Percentiles rank a stretch among this genome's conserved stretches.
These are phyloP conservation scores for Cephus sareptanus DNA, from an alignment of 2,888 invertebrate genomes.

Conservation along the genomic window DNA sequence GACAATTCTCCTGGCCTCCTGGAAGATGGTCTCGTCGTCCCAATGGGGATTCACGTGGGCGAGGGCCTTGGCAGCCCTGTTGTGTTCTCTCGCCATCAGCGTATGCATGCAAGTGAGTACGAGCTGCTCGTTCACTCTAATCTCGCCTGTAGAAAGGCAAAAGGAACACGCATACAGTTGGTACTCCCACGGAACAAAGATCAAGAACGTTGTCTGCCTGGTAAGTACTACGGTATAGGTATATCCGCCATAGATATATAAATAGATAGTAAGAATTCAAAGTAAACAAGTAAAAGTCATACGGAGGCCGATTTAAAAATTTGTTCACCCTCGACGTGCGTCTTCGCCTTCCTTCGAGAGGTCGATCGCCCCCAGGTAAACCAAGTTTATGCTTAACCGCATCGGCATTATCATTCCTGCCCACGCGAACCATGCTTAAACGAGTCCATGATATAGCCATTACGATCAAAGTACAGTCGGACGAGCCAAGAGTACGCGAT, in stretches of 20 bases:
- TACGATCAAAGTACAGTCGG: neutral
- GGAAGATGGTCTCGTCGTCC: constrained; percentile 93
- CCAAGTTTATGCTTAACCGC: neutral
- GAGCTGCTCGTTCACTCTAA: constrained; percentile 91
- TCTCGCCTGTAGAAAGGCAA: constrained; percentile 75
- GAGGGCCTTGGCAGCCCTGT: constrained; percentile 82
- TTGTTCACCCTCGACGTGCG: neutral
- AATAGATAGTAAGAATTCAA: neutral
- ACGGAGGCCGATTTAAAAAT: neutral
- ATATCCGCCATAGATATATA: neutral
- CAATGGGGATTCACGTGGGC: constrained; percentile 88
- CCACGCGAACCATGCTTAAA: neutral
- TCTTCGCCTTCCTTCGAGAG: neutral
- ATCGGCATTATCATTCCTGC: neutral
- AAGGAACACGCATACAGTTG: neutral
- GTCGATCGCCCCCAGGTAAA: neutral
- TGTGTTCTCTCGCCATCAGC: constrained; percentile 90
- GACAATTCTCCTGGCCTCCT: constrained; percentile 85
- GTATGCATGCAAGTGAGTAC: constrained; percentile 93
- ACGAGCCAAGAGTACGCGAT: neutral
- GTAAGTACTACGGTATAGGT: neutral
- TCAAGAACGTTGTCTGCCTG: neutral
- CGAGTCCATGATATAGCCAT: neutral
- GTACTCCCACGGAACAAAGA: neutral
- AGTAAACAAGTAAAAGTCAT: neutral